phyloP scores from a whole-genome alignment of 2,888 invertebrate species.

The Hirtodrosophila trivittata region DNA sequence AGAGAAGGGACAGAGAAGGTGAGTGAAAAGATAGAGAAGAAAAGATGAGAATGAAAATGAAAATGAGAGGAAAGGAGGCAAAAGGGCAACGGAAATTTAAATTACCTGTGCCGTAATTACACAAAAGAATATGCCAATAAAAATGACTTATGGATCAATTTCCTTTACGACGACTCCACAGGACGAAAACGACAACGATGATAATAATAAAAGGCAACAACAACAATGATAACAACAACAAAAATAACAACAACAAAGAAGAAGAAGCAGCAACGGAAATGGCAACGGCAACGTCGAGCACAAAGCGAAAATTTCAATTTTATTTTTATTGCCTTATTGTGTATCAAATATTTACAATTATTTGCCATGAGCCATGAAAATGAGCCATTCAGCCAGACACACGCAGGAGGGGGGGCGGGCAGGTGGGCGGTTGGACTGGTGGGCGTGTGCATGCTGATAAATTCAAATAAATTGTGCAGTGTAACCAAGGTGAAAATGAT shows the following conservation, averaged over 20 bases:
- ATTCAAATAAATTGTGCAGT: constrained; percentile 79
- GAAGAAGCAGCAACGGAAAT: constrained; percentile 1
- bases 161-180: constrained; percentile 70
- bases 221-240: constrained; percentile 26
- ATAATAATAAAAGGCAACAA: constrained; percentile 70
- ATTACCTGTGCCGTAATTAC: constrained; percentile 77
- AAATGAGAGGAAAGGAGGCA: background rate
- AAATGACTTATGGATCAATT: constrained; percentile 81
- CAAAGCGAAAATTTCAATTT: constrained; percentile 80
- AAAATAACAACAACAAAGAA: constrained; percentile 12
- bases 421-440: background rate
- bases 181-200: constrained; percentile 56
- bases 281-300: constrained; percentile 26
- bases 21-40: background rate
- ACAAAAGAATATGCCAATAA: constrained; percentile 80
- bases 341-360: constrained; percentile 83
- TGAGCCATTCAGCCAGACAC: constrained; percentile 59
- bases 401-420: background rate
- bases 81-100: constrained; percentile 62
- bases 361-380: constrained; percentile 75
- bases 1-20: background rate
- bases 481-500: constrained; percentile 82
- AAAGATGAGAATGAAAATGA: background rate
- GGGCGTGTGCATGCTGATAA: constrained; percentile 61
- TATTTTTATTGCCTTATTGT: constrained; percentile 81